phyloP scores from a whole-genome alignment of 64 coral and sea anemone species.

The Cladopsammia gracilis region DNA sequence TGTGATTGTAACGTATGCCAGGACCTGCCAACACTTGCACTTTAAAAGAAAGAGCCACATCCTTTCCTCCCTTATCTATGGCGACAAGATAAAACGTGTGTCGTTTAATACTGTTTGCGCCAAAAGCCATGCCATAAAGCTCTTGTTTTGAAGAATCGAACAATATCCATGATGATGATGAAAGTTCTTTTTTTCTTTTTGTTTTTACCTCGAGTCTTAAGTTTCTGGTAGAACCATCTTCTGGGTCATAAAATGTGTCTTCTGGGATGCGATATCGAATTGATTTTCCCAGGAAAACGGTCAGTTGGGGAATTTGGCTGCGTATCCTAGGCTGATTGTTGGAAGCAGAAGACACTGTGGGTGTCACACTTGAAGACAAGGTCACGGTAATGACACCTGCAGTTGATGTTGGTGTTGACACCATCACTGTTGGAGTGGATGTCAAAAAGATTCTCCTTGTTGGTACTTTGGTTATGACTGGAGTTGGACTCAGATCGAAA shows the following conservation, averaged over 20 bases:
- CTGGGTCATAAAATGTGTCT: slow-evolving; percentile 63
- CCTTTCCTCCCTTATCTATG: slow-evolving; percentile 53
- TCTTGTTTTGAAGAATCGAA: slow-evolving; percentile 50
- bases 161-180: slow-evolving; percentile 70
- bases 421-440: slow-evolving; percentile 54
- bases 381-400: slow-evolving; percentile 46
- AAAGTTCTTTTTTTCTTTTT: too few relatives aligned
- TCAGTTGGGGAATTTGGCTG: background rate
- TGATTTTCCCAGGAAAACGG: slow-evolving; percentile 43
- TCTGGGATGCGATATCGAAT: slow-evolving; percentile 59
- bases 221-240: slow-evolving; percentile 76
- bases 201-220: slow-evolving; percentile 69
- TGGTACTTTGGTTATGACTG: slow-evolving; percentile 15
- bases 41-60: background rate
- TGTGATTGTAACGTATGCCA: slow-evolving; percentile 12
- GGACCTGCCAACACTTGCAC: slow-evolving; percentile 49
- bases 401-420: slow-evolving; percentile 48
- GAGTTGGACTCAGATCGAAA: slow-evolving; percentile 62
- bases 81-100: slow-evolving; percentile 61
- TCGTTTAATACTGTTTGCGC: background rate
- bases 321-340: background rate
- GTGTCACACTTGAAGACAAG: slow-evolving; percentile 23
- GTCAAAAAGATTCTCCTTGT: slow-evolving; percentile 10
- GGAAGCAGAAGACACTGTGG: background rate
- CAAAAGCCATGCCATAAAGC: slow-evolving; percentile 75